These are phyloP conservation scores for Enteromius radiatus DNA, from an alignment of 2,797 vertebrate species.

Conservation along the genomic window DNA sequence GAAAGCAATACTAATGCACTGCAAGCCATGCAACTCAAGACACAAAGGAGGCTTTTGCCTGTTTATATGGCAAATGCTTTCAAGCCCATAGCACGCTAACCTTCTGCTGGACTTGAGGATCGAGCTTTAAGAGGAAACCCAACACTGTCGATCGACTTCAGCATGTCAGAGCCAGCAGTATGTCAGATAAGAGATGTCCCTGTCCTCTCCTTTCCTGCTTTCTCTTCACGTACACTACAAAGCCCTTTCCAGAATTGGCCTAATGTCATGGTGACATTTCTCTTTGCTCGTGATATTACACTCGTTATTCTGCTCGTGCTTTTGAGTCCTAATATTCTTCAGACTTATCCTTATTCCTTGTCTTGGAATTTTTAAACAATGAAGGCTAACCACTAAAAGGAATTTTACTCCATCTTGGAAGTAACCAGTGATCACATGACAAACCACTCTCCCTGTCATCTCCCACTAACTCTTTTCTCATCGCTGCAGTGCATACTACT, in stretches of 20 bases:
- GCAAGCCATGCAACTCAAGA: constrained; percentile 74
- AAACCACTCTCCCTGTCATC: neutral
- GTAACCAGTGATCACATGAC: constrained; percentile 9
- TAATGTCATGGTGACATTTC: neutral
- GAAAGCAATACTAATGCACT: constrained; percentile 82
- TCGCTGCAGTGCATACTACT: constrained; percentile 22
- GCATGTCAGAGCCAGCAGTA: neutral
- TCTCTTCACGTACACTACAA: constrained; percentile 24
- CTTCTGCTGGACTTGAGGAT: constrained; percentile 17
- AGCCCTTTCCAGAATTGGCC: neutral
- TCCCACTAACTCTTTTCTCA: neutral
- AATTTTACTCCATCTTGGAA: constrained; percentile 1
- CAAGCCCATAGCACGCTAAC: neutral
- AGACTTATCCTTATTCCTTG: constrained; percentile 6
- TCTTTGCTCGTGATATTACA: constrained; percentile 5
- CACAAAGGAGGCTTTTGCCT: constrained; percentile 59
- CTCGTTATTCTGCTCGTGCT: neutral
- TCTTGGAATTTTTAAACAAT: neutral
- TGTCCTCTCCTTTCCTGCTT: neutral
- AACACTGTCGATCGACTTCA: constrained; percentile 1
- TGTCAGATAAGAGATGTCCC: constrained; percentile 21
- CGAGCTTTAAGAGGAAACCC: constrained; percentile 3
- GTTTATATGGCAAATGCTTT: constrained; percentile 10
- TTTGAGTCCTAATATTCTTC: neutral
- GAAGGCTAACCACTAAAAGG: constrained; percentile 1